Evolutionary conservation across 2,888 invertebrate species (phyloP).

Genomic region (Caradrina clavipalpis): DNA sequence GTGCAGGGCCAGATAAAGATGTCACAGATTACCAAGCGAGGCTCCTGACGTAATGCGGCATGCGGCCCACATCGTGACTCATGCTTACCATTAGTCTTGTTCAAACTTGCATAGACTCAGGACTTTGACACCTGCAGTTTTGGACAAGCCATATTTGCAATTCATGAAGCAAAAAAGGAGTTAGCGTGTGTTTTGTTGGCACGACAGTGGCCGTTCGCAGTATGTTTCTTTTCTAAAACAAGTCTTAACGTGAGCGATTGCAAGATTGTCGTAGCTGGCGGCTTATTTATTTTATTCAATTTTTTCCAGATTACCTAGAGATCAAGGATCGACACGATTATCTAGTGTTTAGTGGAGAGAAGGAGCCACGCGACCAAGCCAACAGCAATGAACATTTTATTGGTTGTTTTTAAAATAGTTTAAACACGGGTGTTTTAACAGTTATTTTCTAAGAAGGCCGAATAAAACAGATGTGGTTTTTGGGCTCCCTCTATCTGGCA

Average conservation of each 20-base stretch:
- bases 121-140: conserved; percentile 50
- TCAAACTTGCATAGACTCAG: conserved; percentile 47
- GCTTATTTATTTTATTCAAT: background rate
- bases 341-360: background rate
- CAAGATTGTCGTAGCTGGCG: background rate
- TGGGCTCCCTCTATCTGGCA: conserved; percentile 2
- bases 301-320: background rate
- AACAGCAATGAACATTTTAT: background rate
- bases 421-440: too few relatives aligned
- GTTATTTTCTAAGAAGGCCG: background rate
- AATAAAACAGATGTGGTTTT: too few relatives aligned
- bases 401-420: too few relatives aligned
- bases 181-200: conserved; percentile 21
- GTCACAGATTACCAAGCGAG: conserved; percentile 38
- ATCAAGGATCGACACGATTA: background rate
- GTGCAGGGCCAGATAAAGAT: conserved; percentile 49
- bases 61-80: conserved; percentile 53
- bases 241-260: conserved; percentile 6
- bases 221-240: conserved; percentile 5
- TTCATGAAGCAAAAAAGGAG: conserved; percentile 34
- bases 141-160: conserved; percentile 46
- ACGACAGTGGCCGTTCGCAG: conserved; percentile 10
- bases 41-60: conserved; percentile 44
- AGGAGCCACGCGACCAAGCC: background rate
- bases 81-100: conserved; percentile 43